Percentiles rank a stretch among this genome's conserved stretches.
Conservation (phyloP, 2,113 vertebrate species). For the Eurystomus gularis region DNA sequence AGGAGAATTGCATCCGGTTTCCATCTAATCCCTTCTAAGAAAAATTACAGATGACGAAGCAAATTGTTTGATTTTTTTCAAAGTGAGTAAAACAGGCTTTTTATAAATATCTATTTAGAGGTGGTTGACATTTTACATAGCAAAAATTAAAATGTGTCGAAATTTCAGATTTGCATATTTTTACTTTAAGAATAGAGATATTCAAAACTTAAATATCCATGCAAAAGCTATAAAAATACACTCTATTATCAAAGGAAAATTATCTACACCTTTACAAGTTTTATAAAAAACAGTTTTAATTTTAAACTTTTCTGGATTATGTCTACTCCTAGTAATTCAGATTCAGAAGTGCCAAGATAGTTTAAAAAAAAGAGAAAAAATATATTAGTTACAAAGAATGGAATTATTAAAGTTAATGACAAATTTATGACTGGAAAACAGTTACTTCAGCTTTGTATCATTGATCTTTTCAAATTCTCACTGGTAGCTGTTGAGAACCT, state of each 20-base stretch:
- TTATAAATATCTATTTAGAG: neutral
- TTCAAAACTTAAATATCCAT: neutral
- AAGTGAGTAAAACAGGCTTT: neutral
- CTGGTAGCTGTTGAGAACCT: neutral
- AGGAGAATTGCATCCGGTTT: neutral
- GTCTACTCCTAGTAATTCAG: neutral
- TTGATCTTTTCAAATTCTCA: neutral
- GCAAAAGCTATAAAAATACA: neutral
- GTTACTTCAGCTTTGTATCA: neutral
- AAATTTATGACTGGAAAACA: neutral
- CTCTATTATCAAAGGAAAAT: neutral
- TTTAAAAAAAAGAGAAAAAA: neutral
- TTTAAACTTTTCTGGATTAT: neutral
- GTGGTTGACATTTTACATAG: neutral
- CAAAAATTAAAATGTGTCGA: neutral
- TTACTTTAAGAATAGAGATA: neutral
- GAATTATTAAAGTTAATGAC: neutral
- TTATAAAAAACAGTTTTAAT: neutral
- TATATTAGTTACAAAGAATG: neutral
- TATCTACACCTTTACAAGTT: neutral
- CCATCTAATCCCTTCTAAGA: constrained; percentile 35
- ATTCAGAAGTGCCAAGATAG: neutral
- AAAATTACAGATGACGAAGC: constrained; percentile 39
- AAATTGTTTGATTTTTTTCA: neutral
- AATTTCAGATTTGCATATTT: no score